These are phyloP conservation scores for Uropsilus gracilis DNA, from an alignment of 2,113 vertebrate genomes.

Conservation along the genomic window DNA sequence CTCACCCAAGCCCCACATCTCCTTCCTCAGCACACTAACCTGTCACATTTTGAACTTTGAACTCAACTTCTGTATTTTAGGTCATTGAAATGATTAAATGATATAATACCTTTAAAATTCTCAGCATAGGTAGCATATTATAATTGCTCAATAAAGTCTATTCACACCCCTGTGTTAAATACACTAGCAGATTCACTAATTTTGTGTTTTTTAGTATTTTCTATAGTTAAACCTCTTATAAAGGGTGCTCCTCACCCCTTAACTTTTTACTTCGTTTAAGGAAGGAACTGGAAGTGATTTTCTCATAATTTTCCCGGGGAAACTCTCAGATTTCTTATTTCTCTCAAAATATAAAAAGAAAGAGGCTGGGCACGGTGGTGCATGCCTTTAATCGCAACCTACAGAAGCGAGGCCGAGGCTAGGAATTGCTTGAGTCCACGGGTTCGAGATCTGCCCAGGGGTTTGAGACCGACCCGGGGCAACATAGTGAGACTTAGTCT, in stretches of 20 bases:
- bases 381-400: too few species aligned
- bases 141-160: background rate
- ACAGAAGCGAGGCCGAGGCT: too few species aligned
- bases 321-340: background rate
- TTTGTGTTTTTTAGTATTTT: constrained; percentile 20
- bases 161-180: background rate
- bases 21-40: background rate
- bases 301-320: background rate
- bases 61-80: background rate
- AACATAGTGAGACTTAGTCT: too few species aligned
- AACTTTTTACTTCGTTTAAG: background rate
- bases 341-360: constrained; percentile 31
- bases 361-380: too few species aligned
- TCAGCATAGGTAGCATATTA: background rate
- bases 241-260: background rate
- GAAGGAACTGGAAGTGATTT: background rate
- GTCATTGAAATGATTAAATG: background rate
- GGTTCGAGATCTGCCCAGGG: too few species aligned
- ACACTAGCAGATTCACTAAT: background rate
- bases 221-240: background rate
- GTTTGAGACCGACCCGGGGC: too few species aligned
- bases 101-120: background rate
- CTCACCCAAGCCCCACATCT: background rate
- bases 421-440: too few species aligned
- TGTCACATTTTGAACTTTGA: background rate